These are phyloP conservation scores for Phrynosoma blainvillii DNA, from an alignment of 2,113 vertebrate genomes.

Conservation along the genomic window DNA sequence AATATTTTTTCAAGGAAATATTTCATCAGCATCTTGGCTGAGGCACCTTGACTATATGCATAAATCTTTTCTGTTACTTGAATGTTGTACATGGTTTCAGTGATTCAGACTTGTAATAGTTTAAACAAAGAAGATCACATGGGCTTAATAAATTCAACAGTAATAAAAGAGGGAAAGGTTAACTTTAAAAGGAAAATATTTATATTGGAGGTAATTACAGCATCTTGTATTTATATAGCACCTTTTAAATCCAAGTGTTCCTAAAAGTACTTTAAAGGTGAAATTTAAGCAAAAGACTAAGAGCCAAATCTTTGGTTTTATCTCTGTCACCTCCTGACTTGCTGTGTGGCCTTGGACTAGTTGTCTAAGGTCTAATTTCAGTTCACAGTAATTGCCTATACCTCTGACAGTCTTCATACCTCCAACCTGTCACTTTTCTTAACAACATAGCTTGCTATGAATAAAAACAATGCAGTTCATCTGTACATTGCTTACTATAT, in stretches of 20 bases:
- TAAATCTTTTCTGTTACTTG: conserved; percentile 23
- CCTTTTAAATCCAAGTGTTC: conserved; percentile 51
- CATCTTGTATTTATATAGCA: conserved; percentile 46
- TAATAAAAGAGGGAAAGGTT: conserved; percentile 63
- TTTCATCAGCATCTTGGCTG: conserved; percentile 37
- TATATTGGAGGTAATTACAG: conserved; percentile 63
- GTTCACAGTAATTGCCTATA: conserved; percentile 11
- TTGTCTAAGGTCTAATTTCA: conserved; percentile 3
- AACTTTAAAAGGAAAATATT: conserved; percentile 68
- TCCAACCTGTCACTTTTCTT: not conserved
- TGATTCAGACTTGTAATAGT: conserved; percentile 9
- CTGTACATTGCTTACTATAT: not conserved
- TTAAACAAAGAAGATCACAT: conserved; percentile 67
- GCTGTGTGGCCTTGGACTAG: conserved; percentile 50
- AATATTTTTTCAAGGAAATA: conserved; percentile 45
- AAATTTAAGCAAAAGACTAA: conserved; percentile 47
- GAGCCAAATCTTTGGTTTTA: conserved; percentile 47
- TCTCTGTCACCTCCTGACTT: conserved; percentile 34
- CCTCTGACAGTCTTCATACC: conserved; percentile 8
- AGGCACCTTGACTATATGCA: conserved; percentile 40
- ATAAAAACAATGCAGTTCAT: not conserved
- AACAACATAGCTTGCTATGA: conserved; percentile 17
- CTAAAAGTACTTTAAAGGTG: conserved; percentile 60
- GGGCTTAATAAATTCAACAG: conserved; percentile 66
- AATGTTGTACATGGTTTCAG: conserved; percentile 49